Conservation (phyloP, 1,140 invertebrate genomes). For the Saxidomus purpurata region DNA sequence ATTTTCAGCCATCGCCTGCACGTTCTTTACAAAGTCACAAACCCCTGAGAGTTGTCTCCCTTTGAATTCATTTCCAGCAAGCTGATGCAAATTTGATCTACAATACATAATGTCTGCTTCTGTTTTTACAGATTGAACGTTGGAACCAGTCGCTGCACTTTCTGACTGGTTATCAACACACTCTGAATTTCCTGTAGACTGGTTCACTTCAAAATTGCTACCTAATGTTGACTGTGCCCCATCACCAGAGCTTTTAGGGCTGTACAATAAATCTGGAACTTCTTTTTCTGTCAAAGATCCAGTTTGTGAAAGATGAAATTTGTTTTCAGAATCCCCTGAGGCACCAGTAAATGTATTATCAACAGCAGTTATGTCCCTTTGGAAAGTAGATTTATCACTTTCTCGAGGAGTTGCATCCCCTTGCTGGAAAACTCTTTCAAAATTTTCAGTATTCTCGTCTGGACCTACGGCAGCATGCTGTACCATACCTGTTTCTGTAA, state of each 20-base stretch:
- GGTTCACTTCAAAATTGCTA: not conserved
- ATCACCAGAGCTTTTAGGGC: not conserved
- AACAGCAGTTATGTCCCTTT: not conserved
- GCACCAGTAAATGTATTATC: not conserved
- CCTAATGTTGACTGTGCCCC: not conserved
- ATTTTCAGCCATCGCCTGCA: slow-evolving; percentile 17
- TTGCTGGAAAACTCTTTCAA: not conserved
- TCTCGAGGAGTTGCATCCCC: not conserved
- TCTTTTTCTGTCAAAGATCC: not conserved
- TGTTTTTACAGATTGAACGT: not conserved
- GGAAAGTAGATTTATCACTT: not conserved
- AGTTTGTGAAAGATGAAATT: not conserved
- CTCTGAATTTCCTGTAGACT: not conserved
- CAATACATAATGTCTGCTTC: not conserved
- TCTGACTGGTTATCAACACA: not conserved
- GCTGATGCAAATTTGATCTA: not conserved
- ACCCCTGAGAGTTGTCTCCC: not conserved
- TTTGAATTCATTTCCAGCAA: not conserved
- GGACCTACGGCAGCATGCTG: not conserved
- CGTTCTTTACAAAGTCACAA: slow-evolving; percentile 20
- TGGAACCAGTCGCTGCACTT: not conserved
- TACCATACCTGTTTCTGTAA: slow-evolving; percentile 1
- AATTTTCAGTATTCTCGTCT: not conserved
- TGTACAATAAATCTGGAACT: not conserved
- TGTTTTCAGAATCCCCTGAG: not conserved